Base-by-base conservation (phyloP, 2,888 invertebrate genomes). In the Drosophila mettleri region DNA sequence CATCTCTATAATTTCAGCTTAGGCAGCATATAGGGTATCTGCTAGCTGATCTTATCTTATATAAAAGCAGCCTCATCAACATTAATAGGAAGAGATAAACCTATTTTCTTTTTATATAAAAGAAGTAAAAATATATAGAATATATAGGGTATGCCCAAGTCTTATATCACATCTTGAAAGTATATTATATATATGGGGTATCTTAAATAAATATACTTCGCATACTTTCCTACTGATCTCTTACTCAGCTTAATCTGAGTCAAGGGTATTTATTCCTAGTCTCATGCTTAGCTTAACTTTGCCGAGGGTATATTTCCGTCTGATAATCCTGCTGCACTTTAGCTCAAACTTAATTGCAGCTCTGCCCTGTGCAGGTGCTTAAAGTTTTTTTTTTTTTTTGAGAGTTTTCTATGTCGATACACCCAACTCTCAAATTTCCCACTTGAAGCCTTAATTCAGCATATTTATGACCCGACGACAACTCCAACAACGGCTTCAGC, bases 391-490 rank as follows among this genome's bases (percentile, higher is more conserved):
- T 12, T 22, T 7, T n/a, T n/a, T n/a, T 14, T n/a, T 18, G 8
- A 7, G 7, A 45, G 45, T 29, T 51, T n/a, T 38, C 34, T 14
- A 27, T 22, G 22, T 14, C 49, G 16, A 22, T 34, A 34, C 20
- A 18, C 18, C 38, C 29, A 22, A 41, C 36, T 46, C 46, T 33
- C 14, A 29, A 52, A 27, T 57, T 38, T 43, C 48, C 20, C 38
- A 39, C 29, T 57, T 34, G 14, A 22, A 22, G 9, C 43, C 41
- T 45, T 12, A 22, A 45, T 58, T 49, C 53, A 68, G 80, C 67
- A 78, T 86, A 80, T 85, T 85, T 85, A 87, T 85, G 80, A 85
- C 74, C 76, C 67, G 62, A 49, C 72, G 38, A 76, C 78, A 73
- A 46, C 33, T 34, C n/a, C 49, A 16, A 49, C 22, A 10, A 10